A percentile compares a stretch with the other conserved stretches of the same genome.
These are phyloP conservation scores for Sitobion miscanthi DNA, from an alignment of 1,140 invertebrate species.

Conservation along the genomic window DNA sequence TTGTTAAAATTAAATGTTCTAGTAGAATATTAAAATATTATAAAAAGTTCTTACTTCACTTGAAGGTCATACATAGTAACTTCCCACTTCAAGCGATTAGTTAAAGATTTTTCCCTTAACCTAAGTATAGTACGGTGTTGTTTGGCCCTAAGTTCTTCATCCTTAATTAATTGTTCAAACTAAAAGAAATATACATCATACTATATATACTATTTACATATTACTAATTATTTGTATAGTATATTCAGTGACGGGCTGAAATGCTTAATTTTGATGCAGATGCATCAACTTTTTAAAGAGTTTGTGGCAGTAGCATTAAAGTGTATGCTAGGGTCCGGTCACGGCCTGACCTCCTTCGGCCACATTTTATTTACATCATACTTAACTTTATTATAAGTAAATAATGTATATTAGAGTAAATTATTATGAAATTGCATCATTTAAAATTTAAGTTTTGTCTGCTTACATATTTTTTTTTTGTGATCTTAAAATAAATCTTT, in stretches of 20 bases:
- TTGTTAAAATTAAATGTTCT: not conserved
- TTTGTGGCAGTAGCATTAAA: too few species aligned
- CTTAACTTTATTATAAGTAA: too few species aligned
- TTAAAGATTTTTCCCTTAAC: conserved; percentile 46
- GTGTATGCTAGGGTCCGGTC: too few species aligned
- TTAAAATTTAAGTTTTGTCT: too few species aligned
- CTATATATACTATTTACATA: not conserved
- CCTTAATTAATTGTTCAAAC: conserved; percentile 51
- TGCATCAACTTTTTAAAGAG: too few species aligned
- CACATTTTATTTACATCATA: too few species aligned
- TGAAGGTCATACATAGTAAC: conserved; percentile 36
- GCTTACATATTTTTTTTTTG: not conserved
- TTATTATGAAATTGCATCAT: too few species aligned
- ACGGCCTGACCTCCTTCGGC: too few species aligned
- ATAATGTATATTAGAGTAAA: too few species aligned
- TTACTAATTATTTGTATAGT: too few species aligned
- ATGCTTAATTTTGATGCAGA: too few species aligned
- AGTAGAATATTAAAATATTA: not conserved
- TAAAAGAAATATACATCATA: not conserved
- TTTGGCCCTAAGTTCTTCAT: conserved; percentile 38
- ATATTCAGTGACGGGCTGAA: too few species aligned
- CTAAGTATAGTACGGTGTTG: conserved; percentile 34
- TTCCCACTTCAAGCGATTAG: conserved; percentile 47
- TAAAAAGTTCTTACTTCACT: not conserved
- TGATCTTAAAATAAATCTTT: not conserved